These are phyloP conservation scores for Osmerus eperlanus DNA, from an alignment of 2,113 vertebrate species.

Conservation along the genomic window DNA sequence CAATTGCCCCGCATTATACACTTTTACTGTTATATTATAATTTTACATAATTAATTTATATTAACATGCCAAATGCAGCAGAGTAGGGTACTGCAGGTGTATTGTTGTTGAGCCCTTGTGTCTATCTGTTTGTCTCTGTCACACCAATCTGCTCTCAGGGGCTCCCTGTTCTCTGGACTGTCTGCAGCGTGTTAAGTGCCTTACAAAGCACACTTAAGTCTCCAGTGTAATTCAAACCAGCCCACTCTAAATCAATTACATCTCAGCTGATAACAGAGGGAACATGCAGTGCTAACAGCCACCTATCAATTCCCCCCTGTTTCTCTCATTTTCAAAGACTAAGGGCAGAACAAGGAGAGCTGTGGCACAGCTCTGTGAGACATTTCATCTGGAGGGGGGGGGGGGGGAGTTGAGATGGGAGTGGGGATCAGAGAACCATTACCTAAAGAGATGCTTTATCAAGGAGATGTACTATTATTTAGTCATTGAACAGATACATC, in stretches of 20 bases:
- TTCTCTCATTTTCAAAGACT: conserved; percentile 41
- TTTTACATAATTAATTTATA: neutral
- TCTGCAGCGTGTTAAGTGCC: conserved; percentile 53
- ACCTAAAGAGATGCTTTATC: conserved; percentile 31
- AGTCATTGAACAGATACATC: too few species aligned
- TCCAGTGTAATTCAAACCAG: conserved; percentile 57
- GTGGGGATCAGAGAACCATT: conserved; percentile 22
- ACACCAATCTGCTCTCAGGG: neutral
- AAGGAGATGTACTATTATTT: neutral
- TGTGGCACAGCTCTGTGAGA: conserved; percentile 30
- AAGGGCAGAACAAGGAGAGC: conserved; percentile 17
- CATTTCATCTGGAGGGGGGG: conserved; percentile 35
- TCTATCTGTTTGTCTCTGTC: neutral
- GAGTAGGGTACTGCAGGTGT: neutral
- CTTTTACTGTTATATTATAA: neutral
- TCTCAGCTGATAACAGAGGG: conserved; percentile 57
- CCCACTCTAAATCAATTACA: conserved; percentile 65
- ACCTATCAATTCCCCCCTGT: conserved; percentile 50
- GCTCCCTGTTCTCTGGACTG: conserved; percentile 21
- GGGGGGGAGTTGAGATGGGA: neutral
- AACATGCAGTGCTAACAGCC: conserved; percentile 43
- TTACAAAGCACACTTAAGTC: conserved; percentile 55
- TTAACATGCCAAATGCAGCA: neutral
- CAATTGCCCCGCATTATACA: neutral
- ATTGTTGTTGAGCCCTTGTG: neutral